Base-by-base conservation (phyloP, 2,888 invertebrate species). In the Caenorhabditis wallacei region DNA sequence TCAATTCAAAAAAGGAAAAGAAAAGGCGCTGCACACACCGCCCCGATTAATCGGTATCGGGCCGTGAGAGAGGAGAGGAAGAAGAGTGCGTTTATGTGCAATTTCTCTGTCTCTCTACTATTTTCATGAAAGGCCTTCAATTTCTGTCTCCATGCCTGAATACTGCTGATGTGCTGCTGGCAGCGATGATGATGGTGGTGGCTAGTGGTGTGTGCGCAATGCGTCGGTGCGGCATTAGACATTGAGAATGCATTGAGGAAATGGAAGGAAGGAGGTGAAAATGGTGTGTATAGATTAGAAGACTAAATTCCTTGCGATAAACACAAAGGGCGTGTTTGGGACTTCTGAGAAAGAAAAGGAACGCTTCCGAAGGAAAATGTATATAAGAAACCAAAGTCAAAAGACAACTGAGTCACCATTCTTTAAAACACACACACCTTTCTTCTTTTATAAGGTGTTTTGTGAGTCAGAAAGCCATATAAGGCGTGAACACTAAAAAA, bases 161-260 rank as follows among this genome's bases (percentile, higher is more conserved):
- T 66, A 51, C 66, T 66, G 66, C 51, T 46, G 22, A 11, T 40
- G 24, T 10, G 63, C 24, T 2, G 24, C 26, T n/a, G 5, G 16
- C 30, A 56, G 61, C 8, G n/a, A 7, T 24, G 20, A 26, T 46
- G 48, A 30, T 35, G 18, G 48, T 20, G 5, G 66, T 16, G 40
- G 57, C 35, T 54, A 56, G n/a, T 56, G 74, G 20, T 43, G 46
- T 66, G 66, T 66, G 78, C 78, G 78, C 78, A 78, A 78, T 78
- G 78, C 78, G 78, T 24, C 78, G 59, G 69, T 63, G 69, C 69
- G 24, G 78, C 78, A 78, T 78, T 63, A 51, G 64, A 74, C 30
- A 72, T 63, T 30, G 71, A 59, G 71, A 56, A 54, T 61, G 61
- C 59, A 51, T 56, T 51, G n/a, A 48, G 18, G 46, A 18, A n/a